Base-by-base conservation (phyloP, 2,888 invertebrate genomes). In the Synanthedon vespiformis region DNA sequence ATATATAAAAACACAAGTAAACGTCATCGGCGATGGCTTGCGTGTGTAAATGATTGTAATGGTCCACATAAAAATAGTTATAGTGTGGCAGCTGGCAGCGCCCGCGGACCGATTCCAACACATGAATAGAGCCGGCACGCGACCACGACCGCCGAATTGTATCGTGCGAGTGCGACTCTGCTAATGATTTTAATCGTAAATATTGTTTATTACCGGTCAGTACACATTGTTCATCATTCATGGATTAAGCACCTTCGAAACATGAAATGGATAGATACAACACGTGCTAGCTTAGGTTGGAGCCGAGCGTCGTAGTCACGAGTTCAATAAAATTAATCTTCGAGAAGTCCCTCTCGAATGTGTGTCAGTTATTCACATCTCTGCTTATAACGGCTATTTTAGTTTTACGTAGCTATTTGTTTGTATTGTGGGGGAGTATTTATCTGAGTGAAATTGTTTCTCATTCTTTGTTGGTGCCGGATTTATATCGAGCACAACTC, bases 321-420 rank as follows among this genome's bases (percentile, higher is more conserved):
- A 53, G 55, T 59, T 54, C 62, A 66, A 72, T 72, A 69, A 68
- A 70, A 68, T 64, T 60, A 67, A 73, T 73, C 62, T 63, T 57
- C 55, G 58, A 55, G 59, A 60, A 69, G 59, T 62, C 59, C 53
- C 61, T 57, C 57, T 54, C 57, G 63, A 68, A 77, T 68, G 68
- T 79, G 74, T 80, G 78, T 77, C 79, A 78, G 72, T 70, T 74
- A 70, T 73, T 74, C 70, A 61, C 70, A 72, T 70, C 70, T 61
- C 72, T 76, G 74, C 73, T 72, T 74, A 70, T 68, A 67, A 63
- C 59, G 62, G 65, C 72, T 78, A 77, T 79, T 80, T 71, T 57
- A 64, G 69, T 67, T 67, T 61, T 60, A 65, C n/a, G 12, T 62
- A 50, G 55, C 48, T 52, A 64, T 72, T 68, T 73, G 67, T 76